These are phyloP conservation scores for Artemia franciscana DNA, from an alignment of 1,140 invertebrate species.

Conservation along the genomic window DNA sequence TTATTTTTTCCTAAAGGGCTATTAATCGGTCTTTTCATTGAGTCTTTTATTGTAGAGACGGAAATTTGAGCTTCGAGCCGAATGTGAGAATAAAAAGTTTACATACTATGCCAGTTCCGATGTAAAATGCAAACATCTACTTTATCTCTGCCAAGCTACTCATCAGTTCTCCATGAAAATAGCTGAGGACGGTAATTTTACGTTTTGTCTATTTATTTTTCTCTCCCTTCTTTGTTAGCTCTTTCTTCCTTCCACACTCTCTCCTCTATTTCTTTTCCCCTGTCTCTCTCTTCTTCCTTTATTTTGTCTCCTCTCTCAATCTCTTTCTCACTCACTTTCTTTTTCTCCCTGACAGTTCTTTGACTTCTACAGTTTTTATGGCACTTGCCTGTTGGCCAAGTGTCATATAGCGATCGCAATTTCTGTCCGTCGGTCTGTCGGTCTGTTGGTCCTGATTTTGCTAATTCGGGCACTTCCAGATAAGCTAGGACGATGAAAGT, in stretches of 20 bases:
- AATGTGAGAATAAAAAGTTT: constrained; percentile 34
- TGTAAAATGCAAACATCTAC: constrained; percentile 69
- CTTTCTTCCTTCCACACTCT: no score
- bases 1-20: no score
- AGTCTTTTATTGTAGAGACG: constrained; percentile 51
- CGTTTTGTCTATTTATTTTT: no score
- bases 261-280: no score
- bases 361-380: neutral
- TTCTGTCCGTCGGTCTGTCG: neutral
- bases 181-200: neutral
- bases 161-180: constrained; percentile 69
- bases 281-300: no score
- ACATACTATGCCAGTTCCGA: constrained; percentile 71
- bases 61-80: constrained; percentile 79
- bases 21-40: no score
- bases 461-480: neutral
- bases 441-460: neutral
- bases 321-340: no score
- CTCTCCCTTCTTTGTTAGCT: no score
- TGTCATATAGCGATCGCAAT: neutral
- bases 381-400: no score
- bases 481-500: neutral
- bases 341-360: no score
- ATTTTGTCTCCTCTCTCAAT: no score
- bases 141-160: constrained; percentile 65